Conservation (phyloP, 1,140 invertebrate species). For the Calliphora vicina region DNA sequence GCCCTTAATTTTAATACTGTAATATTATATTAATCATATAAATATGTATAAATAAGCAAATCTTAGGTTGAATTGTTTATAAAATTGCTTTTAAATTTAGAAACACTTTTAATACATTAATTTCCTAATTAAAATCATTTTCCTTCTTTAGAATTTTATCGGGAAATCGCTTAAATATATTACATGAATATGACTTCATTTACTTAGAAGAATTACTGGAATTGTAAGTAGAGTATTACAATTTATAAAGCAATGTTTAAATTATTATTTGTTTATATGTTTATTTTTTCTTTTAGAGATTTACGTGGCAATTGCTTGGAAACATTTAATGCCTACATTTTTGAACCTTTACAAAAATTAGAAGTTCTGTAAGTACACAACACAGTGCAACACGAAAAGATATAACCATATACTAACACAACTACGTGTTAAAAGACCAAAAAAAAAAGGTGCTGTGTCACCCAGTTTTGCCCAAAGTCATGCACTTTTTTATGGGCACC, state of each 20-base stretch:
- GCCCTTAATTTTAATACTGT: too few species aligned
- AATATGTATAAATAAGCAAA: too few species aligned
- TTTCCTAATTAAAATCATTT: neutral
- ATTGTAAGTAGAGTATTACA: constrained; percentile 62
- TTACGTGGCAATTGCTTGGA: constrained; percentile 61
- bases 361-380: constrained; percentile 63
- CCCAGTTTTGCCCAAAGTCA: too few species aligned
- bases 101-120: too few species aligned
- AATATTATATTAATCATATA: too few species aligned
- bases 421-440: too few species aligned
- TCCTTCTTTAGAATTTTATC: constrained; percentile 53
- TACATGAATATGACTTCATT: constrained; percentile 51
- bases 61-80: too few species aligned
- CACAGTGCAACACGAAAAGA: too few species aligned
- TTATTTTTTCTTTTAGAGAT: constrained; percentile 54
- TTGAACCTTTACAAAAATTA: constrained; percentile 52
- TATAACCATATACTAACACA: too few species aligned
- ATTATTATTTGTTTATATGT: neutral
- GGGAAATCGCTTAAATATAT: constrained; percentile 52
- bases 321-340: constrained; percentile 51
- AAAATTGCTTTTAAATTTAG: too few species aligned
- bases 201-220: constrained; percentile 57
- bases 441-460: too few species aligned
- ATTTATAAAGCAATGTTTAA: neutral
- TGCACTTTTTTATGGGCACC: too few species aligned